A percentile compares a stretch with the other conserved stretches of the same genome.
Evolutionary conservation across 2,797 vertebrate species (phyloP).

Genomic region (Alca torda): DNA sequence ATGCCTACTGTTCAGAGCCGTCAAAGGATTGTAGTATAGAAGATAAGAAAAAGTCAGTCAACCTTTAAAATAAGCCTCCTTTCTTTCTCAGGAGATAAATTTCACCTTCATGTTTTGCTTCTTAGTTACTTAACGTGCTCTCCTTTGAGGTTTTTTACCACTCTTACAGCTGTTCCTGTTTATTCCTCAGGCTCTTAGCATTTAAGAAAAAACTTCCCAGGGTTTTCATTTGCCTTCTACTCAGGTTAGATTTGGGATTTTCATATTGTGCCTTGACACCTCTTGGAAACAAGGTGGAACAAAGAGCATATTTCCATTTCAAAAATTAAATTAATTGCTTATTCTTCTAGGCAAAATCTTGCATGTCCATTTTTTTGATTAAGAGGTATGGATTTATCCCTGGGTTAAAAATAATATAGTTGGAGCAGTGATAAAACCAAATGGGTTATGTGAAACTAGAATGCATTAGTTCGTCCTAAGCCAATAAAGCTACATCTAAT

Average conservation of each 20-base stretch:
- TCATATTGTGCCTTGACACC: not conserved
- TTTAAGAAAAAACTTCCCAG: not conserved
- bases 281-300: not conserved
- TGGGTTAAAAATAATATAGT: not conserved
- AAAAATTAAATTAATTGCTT: not conserved
- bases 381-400: not conserved
- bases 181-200: not conserved
- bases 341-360: not conserved
- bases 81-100: not conserved
- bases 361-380: not conserved
- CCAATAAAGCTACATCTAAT: not conserved
- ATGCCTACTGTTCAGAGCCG: not conserved
- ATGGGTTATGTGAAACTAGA: not conserved
- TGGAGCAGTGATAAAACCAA: not conserved
- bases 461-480: not conserved
- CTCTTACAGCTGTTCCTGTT: slow-evolving; percentile 22
- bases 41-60: not conserved
- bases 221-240: not conserved
- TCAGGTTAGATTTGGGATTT: not conserved
- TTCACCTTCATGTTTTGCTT: not conserved
- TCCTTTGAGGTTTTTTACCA: slow-evolving; percentile 2
- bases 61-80: not conserved
- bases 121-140: not conserved
- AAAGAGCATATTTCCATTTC: not conserved
- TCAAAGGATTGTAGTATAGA: not conserved